These are phyloP conservation scores for Megalonaias nervosa DNA, from an alignment of 1,140 invertebrate species.

Conservation along the genomic window DNA sequence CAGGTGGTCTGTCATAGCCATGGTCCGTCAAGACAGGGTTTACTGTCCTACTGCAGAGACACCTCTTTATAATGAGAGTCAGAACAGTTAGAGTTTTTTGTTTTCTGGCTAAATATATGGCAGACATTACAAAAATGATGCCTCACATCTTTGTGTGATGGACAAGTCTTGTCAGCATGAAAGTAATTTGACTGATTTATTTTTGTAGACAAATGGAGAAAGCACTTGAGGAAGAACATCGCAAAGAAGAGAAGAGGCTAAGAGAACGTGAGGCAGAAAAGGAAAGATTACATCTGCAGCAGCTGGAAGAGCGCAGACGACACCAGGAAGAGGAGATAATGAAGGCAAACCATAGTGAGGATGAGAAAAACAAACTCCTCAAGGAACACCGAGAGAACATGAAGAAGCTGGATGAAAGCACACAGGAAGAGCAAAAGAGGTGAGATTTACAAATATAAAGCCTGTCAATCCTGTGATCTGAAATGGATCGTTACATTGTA, in stretches of 20 bases:
- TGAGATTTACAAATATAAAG: neutral
- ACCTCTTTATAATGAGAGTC: too few species aligned
- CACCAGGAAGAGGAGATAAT: slow-evolving; percentile 54
- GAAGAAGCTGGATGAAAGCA: slow-evolving; percentile 50
- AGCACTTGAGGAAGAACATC: slow-evolving; percentile 59
- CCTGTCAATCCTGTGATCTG: too few species aligned
- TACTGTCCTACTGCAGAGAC: too few species aligned
- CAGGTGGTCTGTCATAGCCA: too few species aligned
- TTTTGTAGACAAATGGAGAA: slow-evolving; percentile 56
- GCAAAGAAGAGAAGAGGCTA: slow-evolving; percentile 52
- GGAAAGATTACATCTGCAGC: slow-evolving; percentile 52
- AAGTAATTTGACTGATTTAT: neutral
- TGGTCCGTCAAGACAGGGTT: too few species aligned
- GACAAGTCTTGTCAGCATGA: too few species aligned
- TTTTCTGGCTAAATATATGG: too few species aligned
- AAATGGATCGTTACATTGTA: too few species aligned
- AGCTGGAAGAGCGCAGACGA: slow-evolving; percentile 58
- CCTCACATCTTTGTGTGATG: too few species aligned
- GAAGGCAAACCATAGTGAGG: slow-evolving; percentile 47
- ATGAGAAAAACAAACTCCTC: slow-evolving; percentile 57
- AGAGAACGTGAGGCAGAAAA: slow-evolving; percentile 58
- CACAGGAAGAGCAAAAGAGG: slow-evolving; percentile 39
- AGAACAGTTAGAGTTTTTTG: too few species aligned
- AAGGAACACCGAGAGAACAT: slow-evolving; percentile 63
- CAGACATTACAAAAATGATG: too few species aligned